Evolutionary conservation across 2,113 vertebrate genomes (phyloP).

Genomic region (Oryzias woworae): DNA sequence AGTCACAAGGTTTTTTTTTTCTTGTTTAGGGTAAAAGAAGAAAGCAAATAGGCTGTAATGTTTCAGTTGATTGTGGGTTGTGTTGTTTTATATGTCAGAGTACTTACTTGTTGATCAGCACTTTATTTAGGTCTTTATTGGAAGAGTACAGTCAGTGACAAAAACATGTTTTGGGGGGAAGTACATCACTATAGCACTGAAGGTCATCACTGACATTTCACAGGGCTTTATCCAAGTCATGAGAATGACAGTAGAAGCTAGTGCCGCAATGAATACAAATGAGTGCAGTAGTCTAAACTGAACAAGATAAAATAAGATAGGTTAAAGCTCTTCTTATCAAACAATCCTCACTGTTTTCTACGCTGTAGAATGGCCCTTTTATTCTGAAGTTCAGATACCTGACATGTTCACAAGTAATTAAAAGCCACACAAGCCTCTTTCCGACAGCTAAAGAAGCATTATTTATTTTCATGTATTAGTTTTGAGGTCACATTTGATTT

Average conservation of each 20-base stretch:
- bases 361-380: too few relatives aligned
- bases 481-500: background rate
- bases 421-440: slow-evolving; percentile 1
- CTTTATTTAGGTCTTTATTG: slow-evolving; percentile 31
- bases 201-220: slow-evolving; percentile 6
- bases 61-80: slow-evolving; percentile 6
- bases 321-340: background rate
- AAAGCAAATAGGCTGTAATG: too few relatives aligned
- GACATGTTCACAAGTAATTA: background rate
- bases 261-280: background rate
- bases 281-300: slow-evolving; percentile 1
- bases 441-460: background rate
- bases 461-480: background rate
- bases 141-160: slow-evolving; percentile 13
- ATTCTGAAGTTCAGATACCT: background rate
- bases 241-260: background rate
- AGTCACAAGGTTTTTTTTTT: too few relatives aligned
- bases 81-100: slow-evolving; percentile 24
- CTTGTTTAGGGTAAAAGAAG: too few relatives aligned
- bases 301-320: background rate
- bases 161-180: slow-evolving; percentile 36
- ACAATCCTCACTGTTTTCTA: too few relatives aligned
- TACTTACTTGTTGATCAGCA: background rate
- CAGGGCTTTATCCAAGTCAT: slow-evolving; percentile 35
- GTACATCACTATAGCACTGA: slow-evolving; percentile 26